phyloP scores from a whole-genome alignment of 1,140 invertebrate genomes.

The Carposina sasakii region DNA sequence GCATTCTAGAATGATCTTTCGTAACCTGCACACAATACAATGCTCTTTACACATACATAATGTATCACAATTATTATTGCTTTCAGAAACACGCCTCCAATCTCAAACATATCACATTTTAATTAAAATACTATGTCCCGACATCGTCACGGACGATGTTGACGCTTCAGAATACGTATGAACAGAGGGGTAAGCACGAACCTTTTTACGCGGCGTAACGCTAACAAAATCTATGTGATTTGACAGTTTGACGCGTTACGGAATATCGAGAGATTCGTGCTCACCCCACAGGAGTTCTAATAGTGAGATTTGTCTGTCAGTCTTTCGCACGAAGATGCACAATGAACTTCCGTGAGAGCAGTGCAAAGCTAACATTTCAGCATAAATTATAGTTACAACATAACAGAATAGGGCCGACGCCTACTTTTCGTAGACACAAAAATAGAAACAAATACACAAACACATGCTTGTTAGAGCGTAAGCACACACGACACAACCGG shows the following conservation, averaged over 20 bases:
- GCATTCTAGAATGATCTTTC: conserved; percentile 39
- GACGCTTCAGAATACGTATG: too few relatives aligned
- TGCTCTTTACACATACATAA: conserved; percentile 41
- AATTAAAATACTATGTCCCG: conserved; percentile 42
- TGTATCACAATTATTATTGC: conserved; percentile 69
- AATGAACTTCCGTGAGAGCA: conserved; percentile 21
- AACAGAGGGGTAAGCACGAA: too few relatives aligned
- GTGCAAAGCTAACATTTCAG: conserved; percentile 59
- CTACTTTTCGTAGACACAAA: conserved; percentile 24
- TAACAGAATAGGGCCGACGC: conserved; percentile 30
- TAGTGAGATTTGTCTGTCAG: too few relatives aligned
- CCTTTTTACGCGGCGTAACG: too few relatives aligned
- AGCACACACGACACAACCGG: conserved; percentile 71
- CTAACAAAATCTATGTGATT: too few relatives aligned
- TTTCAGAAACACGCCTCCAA: conserved; percentile 60
- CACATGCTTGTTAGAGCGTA: conserved; percentile 69
- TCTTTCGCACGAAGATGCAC: conserved; percentile 26
- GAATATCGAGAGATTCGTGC: too few relatives aligned
- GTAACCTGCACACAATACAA: conserved; percentile 48
- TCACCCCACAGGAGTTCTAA: too few relatives aligned
- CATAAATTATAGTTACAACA: conserved; percentile 68
- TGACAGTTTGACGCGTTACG: too few relatives aligned
- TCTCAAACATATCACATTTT: conserved; percentile 64
- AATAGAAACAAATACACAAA: conserved; percentile 55
- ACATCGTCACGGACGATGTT: conserved; percentile 13